phyloP scores from a whole-genome alignment of 2,888 invertebrate species.

The Lottia scabra region DNA sequence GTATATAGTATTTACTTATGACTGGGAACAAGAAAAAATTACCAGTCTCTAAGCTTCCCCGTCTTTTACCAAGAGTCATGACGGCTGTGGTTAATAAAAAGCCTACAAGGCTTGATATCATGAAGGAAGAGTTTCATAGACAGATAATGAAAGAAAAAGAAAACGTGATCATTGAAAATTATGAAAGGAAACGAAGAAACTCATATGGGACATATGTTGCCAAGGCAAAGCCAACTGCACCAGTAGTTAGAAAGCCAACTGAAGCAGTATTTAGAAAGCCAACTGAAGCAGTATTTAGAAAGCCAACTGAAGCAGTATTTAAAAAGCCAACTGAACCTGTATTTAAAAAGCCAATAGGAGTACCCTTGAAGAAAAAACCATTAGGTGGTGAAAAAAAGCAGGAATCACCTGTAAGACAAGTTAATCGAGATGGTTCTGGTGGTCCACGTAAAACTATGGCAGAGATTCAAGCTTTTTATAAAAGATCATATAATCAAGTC shows the following conservation, averaged over 20 bases:
- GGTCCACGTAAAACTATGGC: constrained; percentile 23
- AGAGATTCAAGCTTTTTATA: constrained; percentile 47
- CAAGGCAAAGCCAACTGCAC: constrained; percentile 25
- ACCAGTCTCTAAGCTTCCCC: no score
- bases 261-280: no score
- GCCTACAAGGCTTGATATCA: constrained; percentile 50
- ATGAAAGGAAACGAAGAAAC: constrained; percentile 48
- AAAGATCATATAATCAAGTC: constrained; percentile 27
- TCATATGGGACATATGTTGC: constrained; percentile 38
- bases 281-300: no score
- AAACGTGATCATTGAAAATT: constrained; percentile 52
- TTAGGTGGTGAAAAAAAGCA: no score
- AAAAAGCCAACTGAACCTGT: constrained; percentile 23
- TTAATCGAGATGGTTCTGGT: no score
- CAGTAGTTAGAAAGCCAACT: no score
- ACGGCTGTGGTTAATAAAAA: constrained; percentile 14
- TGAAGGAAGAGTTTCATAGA: constrained; percentile 55
- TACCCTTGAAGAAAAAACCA: no score
- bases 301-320: no score
- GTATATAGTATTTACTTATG: no score
- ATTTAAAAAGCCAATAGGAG: background rate
- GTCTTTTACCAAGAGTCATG: no score
- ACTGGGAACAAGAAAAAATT: no score
- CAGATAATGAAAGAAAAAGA: constrained; percentile 57
- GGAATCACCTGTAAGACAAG: no score